phyloP scores from a whole-genome alignment of 1,140 invertebrate species.

The Oscheius sp. region DNA sequence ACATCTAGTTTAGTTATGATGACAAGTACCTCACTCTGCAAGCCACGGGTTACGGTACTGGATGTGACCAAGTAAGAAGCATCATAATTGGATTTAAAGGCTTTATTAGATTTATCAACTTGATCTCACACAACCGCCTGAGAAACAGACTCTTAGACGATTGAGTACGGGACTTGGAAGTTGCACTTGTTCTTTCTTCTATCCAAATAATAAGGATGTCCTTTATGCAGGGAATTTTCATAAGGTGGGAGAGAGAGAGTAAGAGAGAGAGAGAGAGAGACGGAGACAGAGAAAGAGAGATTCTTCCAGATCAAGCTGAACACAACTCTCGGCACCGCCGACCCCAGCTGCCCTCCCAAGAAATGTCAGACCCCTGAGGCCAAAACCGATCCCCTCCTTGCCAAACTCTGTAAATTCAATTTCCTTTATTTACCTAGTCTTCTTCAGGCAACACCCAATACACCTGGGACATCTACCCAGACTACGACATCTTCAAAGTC shows the following conservation, averaged over 20 bases:
- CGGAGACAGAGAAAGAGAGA: neutral
- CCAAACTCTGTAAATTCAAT: slow-evolving; percentile 29
- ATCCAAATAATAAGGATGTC: slow-evolving; percentile 34
- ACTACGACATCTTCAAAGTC: slow-evolving; percentile 50
- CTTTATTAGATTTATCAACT: slow-evolving; percentile 44
- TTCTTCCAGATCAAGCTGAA: neutral
- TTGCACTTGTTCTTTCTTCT: slow-evolving; percentile 47
- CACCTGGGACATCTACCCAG: slow-evolving; percentile 48
- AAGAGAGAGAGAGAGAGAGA: neutral
- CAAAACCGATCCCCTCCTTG: neutral
- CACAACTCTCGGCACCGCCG: neutral
- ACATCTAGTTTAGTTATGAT: neutral
- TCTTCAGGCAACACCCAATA: slow-evolving; percentile 35
- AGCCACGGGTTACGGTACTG: slow-evolving; percentile 46
- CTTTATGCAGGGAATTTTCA: slow-evolving; percentile 48
- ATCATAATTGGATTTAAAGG: neutral
- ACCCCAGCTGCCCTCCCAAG: slow-evolving; percentile 42
- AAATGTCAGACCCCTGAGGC: slow-evolving; percentile 31
- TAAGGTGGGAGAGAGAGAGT: slow-evolving; percentile 8
- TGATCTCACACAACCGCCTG: slow-evolving; percentile 37
- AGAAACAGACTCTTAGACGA: slow-evolving; percentile 18
- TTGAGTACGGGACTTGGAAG: slow-evolving; percentile 47
- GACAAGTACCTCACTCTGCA: slow-evolving; percentile 49
- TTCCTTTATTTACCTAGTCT: neutral
- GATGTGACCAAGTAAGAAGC: slow-evolving; percentile 39